Percentiles rank a stretch among this genome's conserved stretches.
Conservation (phyloP, 2,797 vertebrate species). For the Amniataba percoides region DNA sequence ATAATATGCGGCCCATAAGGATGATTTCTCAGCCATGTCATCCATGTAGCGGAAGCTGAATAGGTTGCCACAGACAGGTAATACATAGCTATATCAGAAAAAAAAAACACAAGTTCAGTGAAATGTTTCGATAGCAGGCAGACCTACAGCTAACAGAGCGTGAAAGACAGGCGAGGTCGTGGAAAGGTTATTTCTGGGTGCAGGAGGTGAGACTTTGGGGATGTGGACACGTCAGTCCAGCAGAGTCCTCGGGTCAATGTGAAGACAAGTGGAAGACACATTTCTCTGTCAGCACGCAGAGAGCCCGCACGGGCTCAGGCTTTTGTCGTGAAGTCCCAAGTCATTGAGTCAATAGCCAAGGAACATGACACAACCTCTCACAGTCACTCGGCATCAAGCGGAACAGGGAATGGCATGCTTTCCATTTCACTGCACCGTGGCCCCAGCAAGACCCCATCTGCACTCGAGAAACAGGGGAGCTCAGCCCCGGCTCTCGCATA, state of each 20-base stretch:
- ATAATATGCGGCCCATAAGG: constrained; percentile 60
- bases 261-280: constrained; percentile 84
- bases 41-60: constrained; percentile 58
- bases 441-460: constrained; percentile 87
- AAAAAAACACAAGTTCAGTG: constrained; percentile 50
- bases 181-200: constrained; percentile 72
- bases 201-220: constrained; percentile 75
- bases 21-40: constrained; percentile 61
- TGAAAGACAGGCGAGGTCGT: constrained; percentile 72
- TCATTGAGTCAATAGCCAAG: constrained; percentile 94
- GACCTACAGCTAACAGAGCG: constrained; percentile 57
- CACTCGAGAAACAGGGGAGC: constrained; percentile 88
- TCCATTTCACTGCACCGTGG: constrained; percentile 90
- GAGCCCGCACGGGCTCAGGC: constrained; percentile 87
- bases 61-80: constrained; percentile 55
- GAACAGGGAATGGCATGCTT: constrained; percentile 90
- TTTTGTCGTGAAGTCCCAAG: constrained; percentile 90
- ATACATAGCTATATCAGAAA: constrained; percentile 62
- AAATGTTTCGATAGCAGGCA: constrained; percentile 64
- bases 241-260: constrained; percentile 76
- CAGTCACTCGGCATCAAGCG: constrained; percentile 90
- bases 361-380: constrained; percentile 96
- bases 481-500: constrained; percentile 79
- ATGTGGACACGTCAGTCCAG: constrained; percentile 70
- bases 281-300: constrained; percentile 84